A percentile compares a stretch with the other conserved stretches of the same genome.
phyloP scores from a whole-genome alignment of 2,113 vertebrate species.

The Megatriorchis doriae region DNA sequence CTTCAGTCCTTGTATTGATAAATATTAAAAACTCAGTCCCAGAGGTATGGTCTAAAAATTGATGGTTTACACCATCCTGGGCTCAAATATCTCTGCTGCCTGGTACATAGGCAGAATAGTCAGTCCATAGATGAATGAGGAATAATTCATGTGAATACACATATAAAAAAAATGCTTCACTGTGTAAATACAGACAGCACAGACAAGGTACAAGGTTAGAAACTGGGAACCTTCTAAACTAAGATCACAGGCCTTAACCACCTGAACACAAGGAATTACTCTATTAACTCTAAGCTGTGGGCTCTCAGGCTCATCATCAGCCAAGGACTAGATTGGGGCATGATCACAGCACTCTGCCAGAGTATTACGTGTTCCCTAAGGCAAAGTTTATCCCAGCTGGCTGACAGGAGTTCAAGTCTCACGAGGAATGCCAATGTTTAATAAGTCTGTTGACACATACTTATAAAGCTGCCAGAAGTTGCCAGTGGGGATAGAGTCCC shows the following conservation, averaged over 20 bases:
- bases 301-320: neutral
- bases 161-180: neutral
- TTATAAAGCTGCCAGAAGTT: constrained; percentile 4
- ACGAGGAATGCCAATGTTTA: neutral
- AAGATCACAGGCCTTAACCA: neutral
- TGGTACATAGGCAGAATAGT: neutral
- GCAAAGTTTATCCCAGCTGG: constrained; percentile 3
- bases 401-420: constrained; percentile 5
- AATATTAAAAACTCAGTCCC: neutral
- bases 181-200: neutral
- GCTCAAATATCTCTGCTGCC: neutral
- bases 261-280: neutral
- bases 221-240: neutral
- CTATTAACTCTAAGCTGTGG: neutral
- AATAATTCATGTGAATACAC: neutral
- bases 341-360: neutral
- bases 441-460: constrained; percentile 17
- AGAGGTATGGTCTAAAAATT: neutral
- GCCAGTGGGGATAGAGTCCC: constrained; percentile 1
- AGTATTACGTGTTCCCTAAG: neutral
- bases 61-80: neutral
- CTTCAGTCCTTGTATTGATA: neutral
- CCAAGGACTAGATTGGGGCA: neutral
- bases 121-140: neutral
- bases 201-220: neutral